These are phyloP conservation scores for Quiscalus mexicanus DNA, from an alignment of 2,113 vertebrate genomes.

Conservation along the genomic window DNA sequence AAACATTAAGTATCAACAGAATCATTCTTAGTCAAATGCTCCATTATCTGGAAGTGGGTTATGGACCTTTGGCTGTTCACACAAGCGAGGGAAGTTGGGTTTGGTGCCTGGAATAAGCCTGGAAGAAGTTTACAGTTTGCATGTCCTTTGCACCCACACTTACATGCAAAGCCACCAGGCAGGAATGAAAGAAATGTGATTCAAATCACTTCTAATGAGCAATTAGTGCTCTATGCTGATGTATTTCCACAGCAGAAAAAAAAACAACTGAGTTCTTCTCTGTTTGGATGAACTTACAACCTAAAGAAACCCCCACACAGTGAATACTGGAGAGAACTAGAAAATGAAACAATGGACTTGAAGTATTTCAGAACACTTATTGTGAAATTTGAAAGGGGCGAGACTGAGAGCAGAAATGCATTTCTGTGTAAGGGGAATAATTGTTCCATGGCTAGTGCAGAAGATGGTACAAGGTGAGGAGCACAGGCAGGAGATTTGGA, in stretches of 20 bases:
- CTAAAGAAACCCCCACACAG: background rate
- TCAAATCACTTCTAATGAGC: constrained; percentile 3
- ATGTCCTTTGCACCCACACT: background rate
- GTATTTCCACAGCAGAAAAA: background rate
- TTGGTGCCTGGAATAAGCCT: constrained; percentile 22
- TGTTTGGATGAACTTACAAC: background rate
- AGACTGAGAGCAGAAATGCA: background rate
- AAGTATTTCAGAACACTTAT: background rate
- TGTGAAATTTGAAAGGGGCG: background rate
- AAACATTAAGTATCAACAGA: constrained; percentile 33
- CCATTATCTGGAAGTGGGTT: constrained; percentile 28
- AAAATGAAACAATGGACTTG: background rate
- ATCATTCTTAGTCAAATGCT: constrained; percentile 28
- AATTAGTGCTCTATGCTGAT: background rate
- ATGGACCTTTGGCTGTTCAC: background rate
- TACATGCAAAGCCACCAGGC: background rate
- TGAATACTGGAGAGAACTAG: background rate
- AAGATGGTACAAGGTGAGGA: background rate
- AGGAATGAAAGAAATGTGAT: background rate
- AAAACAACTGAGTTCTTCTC: background rate
- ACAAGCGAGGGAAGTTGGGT: background rate
- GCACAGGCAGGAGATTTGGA: background rate
- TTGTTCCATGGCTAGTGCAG: background rate
- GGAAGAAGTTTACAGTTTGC: background rate
- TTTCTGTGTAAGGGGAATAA: background rate